Evolutionary conservation across 2,113 vertebrate genomes (phyloP), one percentile per base, ranked within the genome.

Genomic region (Orycteropus afer): DNA sequence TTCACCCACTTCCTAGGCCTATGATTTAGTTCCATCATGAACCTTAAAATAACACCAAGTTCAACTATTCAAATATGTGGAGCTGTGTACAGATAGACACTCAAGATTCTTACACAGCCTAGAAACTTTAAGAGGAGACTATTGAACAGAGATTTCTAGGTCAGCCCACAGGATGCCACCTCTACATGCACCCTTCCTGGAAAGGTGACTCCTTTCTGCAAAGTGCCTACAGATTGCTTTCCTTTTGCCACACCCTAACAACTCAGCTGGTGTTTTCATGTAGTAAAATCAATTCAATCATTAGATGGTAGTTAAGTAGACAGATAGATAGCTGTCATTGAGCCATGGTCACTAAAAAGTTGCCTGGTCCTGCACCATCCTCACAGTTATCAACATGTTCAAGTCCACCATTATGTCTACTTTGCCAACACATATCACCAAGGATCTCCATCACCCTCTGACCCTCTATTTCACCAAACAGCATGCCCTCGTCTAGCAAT

Each of bases 21-120:
- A 61, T 91, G 94, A 94, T 93, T 97, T 95, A 89, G n/a, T 88
- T 83, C 77, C 92, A 92, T 78, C 85, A 83, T 40, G 82, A 77
- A 80, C 42, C 40, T 96, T 95, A 95, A 96, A 96, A 95, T 95
- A 82, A 94, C 85, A 57, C 32, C 57, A 92, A 83, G 69, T 37
- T 89, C 57, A 90, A 34, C 76, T 37, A 69, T 79, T 90, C 78
- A 78, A 63, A 71, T 86, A 42, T 53, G 32, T 81, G 65, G 20
- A 71, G 12, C 53, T 57, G 17, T 37, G 86, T 59, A 59, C 82
- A 91, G 67, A 61, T 69, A 34, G 8, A 55, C 23, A 67, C 14
- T 61, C n/a, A 76, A 63, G 27, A 45, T 34, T 67, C 78, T 32
- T 5, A 2, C 3, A 22, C 61, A 76, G 49, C 29, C 7, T 34